Conservation (phyloP, 2,797 vertebrate genomes). For the Cyprinodon diabolis region DNA sequence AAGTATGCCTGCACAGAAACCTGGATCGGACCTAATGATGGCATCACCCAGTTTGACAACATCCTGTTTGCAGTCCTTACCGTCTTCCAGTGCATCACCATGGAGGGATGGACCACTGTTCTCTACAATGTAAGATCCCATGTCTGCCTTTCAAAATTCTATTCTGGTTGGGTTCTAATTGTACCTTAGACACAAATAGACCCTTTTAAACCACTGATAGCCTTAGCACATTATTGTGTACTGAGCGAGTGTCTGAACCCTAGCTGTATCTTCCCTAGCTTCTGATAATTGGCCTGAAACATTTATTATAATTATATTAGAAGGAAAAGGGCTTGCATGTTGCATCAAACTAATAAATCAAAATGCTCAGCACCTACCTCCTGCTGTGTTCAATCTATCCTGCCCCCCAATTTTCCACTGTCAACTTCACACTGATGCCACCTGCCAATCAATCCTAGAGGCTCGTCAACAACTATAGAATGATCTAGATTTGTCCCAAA, state of each 20-base stretch:
- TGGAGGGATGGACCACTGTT: conserved; percentile 99
- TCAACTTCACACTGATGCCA: too few species aligned
- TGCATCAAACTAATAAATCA: too few species aligned
- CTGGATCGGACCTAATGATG: conserved; percentile 96
- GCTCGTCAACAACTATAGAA: too few species aligned
- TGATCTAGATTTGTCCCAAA: too few species aligned
- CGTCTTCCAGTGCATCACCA: conserved; percentile 99
- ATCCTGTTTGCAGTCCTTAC: conserved; percentile 97
- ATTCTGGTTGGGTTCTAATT: not conserved
- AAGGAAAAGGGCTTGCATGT: too few species aligned
- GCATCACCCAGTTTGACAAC: conserved; percentile 99
- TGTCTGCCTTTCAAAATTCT: conserved; percentile 2
- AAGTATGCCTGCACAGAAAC: conserved; percentile 85
- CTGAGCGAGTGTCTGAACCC: not conserved
- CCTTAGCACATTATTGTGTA: not conserved
- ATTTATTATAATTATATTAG: too few species aligned
- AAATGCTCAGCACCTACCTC: too few species aligned
- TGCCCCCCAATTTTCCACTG: too few species aligned
- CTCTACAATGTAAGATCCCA: conserved; percentile 89
- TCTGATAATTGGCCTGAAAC: too few species aligned
- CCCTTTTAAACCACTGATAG: not conserved
- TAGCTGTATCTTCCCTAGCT: not conserved
- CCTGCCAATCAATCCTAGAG: too few species aligned
- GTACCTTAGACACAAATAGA: not conserved
- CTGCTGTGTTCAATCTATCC: too few species aligned